phyloP scores from a whole-genome alignment of 2,888 invertebrate genomes.

The Ptycholaimellus sp. region DNA sequence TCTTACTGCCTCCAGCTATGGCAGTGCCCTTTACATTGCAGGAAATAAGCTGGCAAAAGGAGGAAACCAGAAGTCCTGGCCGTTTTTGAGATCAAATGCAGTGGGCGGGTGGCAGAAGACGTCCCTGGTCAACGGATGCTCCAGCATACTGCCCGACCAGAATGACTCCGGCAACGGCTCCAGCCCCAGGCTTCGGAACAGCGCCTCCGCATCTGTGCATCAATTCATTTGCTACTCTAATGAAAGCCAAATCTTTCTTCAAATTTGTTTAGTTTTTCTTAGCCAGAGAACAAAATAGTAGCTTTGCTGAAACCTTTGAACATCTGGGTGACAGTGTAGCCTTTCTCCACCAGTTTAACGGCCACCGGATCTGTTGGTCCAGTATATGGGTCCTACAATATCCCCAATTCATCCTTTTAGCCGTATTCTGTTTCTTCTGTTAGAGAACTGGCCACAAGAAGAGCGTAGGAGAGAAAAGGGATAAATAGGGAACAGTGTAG shows the following conservation, averaged over 20 bases:
- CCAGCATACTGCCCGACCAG: slow-evolving; percentile 57
- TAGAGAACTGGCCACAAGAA: no score
- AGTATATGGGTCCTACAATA: no score
- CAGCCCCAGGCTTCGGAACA: slow-evolving; percentile 53
- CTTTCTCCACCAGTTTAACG: slow-evolving; percentile 31
- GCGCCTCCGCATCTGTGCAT: slow-evolving; percentile 53
- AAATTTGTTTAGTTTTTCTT: no score
- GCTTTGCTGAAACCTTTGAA: slow-evolving; percentile 28
- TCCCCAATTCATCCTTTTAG: no score
- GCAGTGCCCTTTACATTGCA: no score
- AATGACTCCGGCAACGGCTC: slow-evolving; percentile 51
- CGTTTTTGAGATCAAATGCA: slow-evolving; percentile 47
- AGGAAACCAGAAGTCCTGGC: slow-evolving; percentile 7
- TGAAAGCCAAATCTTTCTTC: no score
- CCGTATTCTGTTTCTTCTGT: no score
- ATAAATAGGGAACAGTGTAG: no score
- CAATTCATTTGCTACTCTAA: no score
- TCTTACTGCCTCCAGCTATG: no score
- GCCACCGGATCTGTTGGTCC: slow-evolving; percentile 1
- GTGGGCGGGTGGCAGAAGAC: slow-evolving; percentile 51
- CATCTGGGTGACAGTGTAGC: slow-evolving; percentile 43
- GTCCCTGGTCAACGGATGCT: slow-evolving; percentile 37
- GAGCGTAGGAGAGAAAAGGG: no score
- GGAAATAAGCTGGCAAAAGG: no score
- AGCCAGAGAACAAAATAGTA: slow-evolving; percentile 50